phyloP scores from a whole-genome alignment of 2,888 invertebrate genomes.

The Protonemura montana region DNA sequence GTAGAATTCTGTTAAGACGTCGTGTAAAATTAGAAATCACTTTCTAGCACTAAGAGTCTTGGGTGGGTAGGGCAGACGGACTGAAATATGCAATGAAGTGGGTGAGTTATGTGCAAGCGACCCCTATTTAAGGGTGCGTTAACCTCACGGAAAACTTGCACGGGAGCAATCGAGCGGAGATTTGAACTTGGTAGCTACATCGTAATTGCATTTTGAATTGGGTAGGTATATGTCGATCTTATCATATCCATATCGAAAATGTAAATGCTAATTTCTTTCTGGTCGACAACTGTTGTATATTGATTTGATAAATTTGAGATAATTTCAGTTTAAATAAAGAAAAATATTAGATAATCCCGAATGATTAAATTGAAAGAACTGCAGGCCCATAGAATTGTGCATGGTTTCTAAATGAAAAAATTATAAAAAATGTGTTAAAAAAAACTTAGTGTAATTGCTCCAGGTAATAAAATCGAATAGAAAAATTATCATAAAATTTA shows the following conservation, averaged over 20 bases:
- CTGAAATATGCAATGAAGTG: not conserved
- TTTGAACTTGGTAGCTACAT: not conserved
- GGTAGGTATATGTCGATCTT: too few species aligned
- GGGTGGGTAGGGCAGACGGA: not conserved
- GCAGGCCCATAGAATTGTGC: not conserved
- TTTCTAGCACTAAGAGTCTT: not conserved
- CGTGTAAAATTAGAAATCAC: constrained; percentile 5
- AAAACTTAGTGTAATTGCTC: not conserved
- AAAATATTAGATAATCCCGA: not conserved
- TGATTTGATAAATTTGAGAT: not conserved
- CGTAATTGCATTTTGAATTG: too few species aligned
- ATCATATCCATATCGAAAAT: too few species aligned
- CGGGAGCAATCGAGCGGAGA: not conserved
- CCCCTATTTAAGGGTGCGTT: constrained; percentile 5
- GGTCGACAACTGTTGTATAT: not conserved
- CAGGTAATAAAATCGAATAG: not conserved
- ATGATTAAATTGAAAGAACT: not conserved
- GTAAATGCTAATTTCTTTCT: not conserved
- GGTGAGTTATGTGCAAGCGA: not conserved
- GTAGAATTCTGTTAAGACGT: not conserved
- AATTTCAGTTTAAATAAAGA: not conserved
- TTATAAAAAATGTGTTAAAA: not conserved
- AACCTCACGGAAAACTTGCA: not conserved
- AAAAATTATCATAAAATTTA: constrained; percentile 1
- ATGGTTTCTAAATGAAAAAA: not conserved